Percentiles rank a stretch among this genome's conserved stretches.
Conservation (phyloP, 2,113 vertebrate genomes). For the Hassar affinis region DNA sequence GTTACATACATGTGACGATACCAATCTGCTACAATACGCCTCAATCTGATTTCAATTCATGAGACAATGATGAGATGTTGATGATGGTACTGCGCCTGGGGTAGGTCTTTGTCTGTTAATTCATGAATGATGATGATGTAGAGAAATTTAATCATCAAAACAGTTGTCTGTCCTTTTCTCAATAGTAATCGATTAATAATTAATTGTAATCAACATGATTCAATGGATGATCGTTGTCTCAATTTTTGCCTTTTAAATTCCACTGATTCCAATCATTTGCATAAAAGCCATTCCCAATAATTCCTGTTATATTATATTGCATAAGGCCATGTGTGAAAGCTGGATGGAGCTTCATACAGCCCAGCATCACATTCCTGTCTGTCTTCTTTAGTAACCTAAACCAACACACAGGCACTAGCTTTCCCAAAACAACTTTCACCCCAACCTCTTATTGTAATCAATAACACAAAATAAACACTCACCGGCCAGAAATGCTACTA, state of each 20-base stretch:
- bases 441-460: neutral
- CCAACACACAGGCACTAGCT: neutral
- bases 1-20: neutral
- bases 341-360: neutral
- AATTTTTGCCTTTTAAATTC: neutral
- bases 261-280: no score
- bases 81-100: neutral
- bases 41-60: neutral
- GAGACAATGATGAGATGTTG: neutral
- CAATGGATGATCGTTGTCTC: neutral
- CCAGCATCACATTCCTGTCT: neutral
- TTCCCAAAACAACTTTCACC: neutral
- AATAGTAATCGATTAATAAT: neutral
- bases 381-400: neutral
- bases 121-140: neutral
- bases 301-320: no score
- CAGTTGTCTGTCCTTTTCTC: neutral
- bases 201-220: neutral
- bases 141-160: neutral
- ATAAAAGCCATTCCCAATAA: no score
- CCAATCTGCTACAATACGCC: neutral
- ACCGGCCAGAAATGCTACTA: neutral
- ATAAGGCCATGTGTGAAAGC: no score
- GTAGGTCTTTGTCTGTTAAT: neutral
- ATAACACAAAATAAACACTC: slow-evolving; percentile 23